Conservation (phyloP, 1,140 invertebrate genomes). For the Babylonia areolata region DNA sequence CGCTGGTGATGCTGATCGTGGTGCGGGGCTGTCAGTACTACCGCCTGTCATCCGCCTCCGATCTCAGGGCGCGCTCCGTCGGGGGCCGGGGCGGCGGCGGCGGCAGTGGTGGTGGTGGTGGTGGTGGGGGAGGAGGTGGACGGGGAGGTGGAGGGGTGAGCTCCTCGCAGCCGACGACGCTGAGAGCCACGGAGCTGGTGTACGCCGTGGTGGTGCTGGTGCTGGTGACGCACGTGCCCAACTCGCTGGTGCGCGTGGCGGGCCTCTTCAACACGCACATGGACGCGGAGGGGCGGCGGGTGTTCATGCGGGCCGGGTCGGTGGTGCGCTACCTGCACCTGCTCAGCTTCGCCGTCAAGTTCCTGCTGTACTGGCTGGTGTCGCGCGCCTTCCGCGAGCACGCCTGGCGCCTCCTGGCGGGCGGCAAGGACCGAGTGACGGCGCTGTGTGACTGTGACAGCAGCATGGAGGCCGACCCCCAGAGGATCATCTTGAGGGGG, state of each 20-base stretch:
- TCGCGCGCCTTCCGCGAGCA: slow-evolving; percentile 7
- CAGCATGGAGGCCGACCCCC: not conserved
- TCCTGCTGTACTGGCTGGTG: slow-evolving; percentile 11
- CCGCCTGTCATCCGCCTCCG: slow-evolving; percentile 40
- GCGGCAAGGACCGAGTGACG: not conserved
- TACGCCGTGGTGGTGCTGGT: not conserved
- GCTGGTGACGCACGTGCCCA: slow-evolving; percentile 5
- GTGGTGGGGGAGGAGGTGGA: not conserved
- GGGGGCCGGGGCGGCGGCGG: not conserved
- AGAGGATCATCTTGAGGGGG: slow-evolving; percentile 14
- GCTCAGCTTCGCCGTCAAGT: slow-evolving; percentile 29
- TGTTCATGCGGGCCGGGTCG: not conserved
- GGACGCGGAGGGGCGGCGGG: not conserved
- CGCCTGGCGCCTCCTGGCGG: not conserved
- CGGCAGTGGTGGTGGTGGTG: not conserved
- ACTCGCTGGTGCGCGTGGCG: not conserved
- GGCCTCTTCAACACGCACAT: slow-evolving; percentile 12
- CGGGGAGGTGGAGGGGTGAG: not conserved
- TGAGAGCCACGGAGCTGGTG: not conserved
- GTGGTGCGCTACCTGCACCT: not conserved
- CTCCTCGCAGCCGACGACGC: not conserved
- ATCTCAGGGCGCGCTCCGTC: not conserved
- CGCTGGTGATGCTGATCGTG: slow-evolving; percentile 49
- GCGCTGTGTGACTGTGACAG: not conserved
- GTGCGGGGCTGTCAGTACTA: slow-evolving; percentile 47